A percentile compares a stretch with the other conserved stretches of the same genome.
phyloP scores from a whole-genome alignment of 2,797 vertebrate species.

The Rhinichthys osculus region DNA sequence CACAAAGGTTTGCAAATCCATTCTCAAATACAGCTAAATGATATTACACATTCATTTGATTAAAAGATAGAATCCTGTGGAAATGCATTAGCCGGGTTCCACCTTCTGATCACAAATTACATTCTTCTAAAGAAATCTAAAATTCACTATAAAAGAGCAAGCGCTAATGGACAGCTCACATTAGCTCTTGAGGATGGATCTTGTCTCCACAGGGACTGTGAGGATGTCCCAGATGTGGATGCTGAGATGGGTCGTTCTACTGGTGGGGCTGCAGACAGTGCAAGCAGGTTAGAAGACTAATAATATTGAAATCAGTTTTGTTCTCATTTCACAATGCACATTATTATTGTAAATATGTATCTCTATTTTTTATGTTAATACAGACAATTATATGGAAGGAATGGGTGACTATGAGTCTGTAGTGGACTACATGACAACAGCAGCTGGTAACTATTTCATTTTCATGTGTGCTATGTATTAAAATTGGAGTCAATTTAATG shows the following conservation, averaged over 20 bases:
- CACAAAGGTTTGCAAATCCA: not conserved
- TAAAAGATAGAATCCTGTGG: no score
- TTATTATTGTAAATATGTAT: no score
- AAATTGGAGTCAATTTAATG: no score
- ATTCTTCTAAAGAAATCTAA: not conserved
- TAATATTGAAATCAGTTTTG: no score
- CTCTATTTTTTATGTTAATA: no score
- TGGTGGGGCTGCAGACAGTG: not conserved
- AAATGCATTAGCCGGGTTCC: not conserved
- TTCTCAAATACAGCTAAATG: not conserved
- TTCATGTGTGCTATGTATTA: no score
- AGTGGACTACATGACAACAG: no score
- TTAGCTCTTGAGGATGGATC: not conserved
- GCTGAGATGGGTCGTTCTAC: not conserved
- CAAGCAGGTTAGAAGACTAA: not conserved
- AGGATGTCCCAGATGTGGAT: not conserved
- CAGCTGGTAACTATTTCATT: no score
- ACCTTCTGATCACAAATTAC: not conserved
- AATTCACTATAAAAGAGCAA: not conserved
- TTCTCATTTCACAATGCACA: no score
- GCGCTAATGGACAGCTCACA: not conserved
- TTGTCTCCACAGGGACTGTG: not conserved
- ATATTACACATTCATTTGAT: not conserved
- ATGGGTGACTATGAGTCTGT: no score
- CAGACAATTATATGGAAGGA: no score